Base-by-base conservation (phyloP, 1,140 invertebrate genomes). In the Tetramorium simillimum region DNA sequence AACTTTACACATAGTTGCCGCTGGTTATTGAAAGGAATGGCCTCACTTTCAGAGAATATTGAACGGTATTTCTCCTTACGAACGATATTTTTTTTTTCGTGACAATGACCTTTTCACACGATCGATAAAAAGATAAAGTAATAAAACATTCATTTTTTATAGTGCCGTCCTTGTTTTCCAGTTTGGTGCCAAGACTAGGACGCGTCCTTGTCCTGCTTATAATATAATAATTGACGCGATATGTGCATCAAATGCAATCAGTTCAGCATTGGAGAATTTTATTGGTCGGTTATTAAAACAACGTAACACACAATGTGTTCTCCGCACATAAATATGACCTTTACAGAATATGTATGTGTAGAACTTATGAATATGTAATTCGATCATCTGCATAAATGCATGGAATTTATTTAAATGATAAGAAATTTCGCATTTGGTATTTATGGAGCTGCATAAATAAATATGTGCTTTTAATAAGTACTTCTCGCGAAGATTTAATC, bases 21-120 rank as follows among this genome's bases (percentile, higher is more conserved):
- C 18, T 53, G 12, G 60, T 56, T 58, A 75, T 58, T 89, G 81
- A 87, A 91, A 67, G 6, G 24, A 69, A 60, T 78, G 88, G 90
- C 81, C 86, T 87, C 75, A 85, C 91, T 91, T 92, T 77, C 60
- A 76, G 63, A 72, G 82, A 86, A 69, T 76, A 85, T 90, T 73
- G 62, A 81, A 60, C 63, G 69, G 24, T 92, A 87, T 91, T 90
- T 90, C 86, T 69, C 37, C 21, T 65, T 73, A 12, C 28, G 14
- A 18, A 51, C 37, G 73, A 86, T 92, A 88, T 91, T 91, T 90
- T 86, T 73, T 58, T 51, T 77, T 67, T 60, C 65, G 56, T 37
- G 62, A 43, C 80, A 28, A 33, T 49, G 18, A 85, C 67, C 69
- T 67, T 63, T 56, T n/a, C 4, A 62, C 70, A 49, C 70, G 78